phyloP scores from a whole-genome alignment of 2,797 vertebrate genomes.

The Pangasius krempfi region DNA sequence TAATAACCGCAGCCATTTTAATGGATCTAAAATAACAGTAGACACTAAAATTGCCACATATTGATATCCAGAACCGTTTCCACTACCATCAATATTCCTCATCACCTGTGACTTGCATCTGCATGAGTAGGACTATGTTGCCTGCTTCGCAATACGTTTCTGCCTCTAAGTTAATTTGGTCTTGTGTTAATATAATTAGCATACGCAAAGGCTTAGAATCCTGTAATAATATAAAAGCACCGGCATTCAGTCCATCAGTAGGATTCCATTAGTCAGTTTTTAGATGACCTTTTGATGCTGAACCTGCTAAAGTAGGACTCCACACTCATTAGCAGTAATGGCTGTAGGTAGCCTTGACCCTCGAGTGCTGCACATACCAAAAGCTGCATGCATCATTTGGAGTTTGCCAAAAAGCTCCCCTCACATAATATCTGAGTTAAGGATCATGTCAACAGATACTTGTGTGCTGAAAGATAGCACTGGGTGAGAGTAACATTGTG shows the following conservation, averaged over 20 bases:
- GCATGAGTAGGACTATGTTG: constrained; percentile 31
- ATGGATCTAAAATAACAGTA: constrained; percentile 52
- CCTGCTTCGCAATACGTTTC: constrained; percentile 58
- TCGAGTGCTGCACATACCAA: constrained; percentile 66
- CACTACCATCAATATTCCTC: constrained; percentile 36
- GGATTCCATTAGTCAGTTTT: constrained; percentile 84
- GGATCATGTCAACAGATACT: constrained; percentile 88
- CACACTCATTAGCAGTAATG: constrained; percentile 85
- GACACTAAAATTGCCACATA: constrained; percentile 41
- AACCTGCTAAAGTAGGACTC: constrained; percentile 85
- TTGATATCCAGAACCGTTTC: constrained; percentile 45
- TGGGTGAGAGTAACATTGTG: constrained; percentile 71
- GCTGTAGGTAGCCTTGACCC: constrained; percentile 81
- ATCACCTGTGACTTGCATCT: constrained; percentile 42
- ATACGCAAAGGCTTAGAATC: constrained; percentile 70
- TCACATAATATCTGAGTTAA: constrained; percentile 85
- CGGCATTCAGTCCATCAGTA: constrained; percentile 73
- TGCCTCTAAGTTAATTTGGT: constrained; percentile 68
- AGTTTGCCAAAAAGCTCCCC: constrained; percentile 83
- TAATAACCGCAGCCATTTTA: constrained; percentile 46
- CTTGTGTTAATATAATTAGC: constrained; percentile 67
- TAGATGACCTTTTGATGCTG: constrained; percentile 81
- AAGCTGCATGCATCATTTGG: constrained; percentile 79
- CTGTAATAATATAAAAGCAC: constrained; percentile 74
- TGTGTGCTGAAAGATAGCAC: constrained; percentile 76